phyloP scores from a whole-genome alignment of 2,113 vertebrate genomes.

The Heterocephalus glaber region DNA sequence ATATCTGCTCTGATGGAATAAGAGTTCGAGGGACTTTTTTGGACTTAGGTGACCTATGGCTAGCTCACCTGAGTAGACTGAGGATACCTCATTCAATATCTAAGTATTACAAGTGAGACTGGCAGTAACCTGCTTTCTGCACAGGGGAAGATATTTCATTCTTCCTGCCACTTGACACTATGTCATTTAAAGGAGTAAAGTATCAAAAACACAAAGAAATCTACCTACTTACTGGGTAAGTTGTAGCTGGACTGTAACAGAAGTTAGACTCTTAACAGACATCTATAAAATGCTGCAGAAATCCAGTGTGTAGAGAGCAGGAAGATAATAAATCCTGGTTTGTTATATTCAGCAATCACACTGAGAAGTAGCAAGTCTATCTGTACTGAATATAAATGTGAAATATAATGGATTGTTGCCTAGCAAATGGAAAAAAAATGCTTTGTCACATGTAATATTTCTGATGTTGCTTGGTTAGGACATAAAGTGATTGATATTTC shows the following conservation, averaged over 20 bases:
- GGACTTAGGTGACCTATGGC: neutral
- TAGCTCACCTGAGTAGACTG: neutral
- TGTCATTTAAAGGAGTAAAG: conserved; percentile 19
- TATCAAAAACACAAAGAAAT: conserved; percentile 15
- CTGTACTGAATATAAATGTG: conserved; percentile 62
- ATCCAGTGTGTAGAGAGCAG: neutral
- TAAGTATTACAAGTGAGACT: neutral
- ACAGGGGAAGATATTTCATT: neutral
- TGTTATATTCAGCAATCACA: neutral
- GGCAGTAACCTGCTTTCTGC: neutral
- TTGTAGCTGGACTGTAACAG: neutral
- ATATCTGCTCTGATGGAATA: neutral
- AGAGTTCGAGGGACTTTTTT: neutral
- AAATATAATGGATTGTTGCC: conserved; percentile 37
- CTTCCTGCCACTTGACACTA: neutral
- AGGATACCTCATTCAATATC: neutral
- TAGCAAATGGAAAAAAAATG: conserved; percentile 52
- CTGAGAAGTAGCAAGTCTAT: conserved; percentile 37
- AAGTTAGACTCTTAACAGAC: neutral
- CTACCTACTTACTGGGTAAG: neutral
- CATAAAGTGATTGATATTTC: conserved; percentile 60
- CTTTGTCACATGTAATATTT: conserved; percentile 62
- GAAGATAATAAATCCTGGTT: conserved; percentile 49
- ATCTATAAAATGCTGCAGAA: conserved; percentile 42
- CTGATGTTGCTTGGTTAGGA: conserved; percentile 46